Evolutionary conservation across 2,888 invertebrate genomes (phyloP), one percentile per base, ranked within the genome.

Genomic region (Leucophenga montana): DNA sequence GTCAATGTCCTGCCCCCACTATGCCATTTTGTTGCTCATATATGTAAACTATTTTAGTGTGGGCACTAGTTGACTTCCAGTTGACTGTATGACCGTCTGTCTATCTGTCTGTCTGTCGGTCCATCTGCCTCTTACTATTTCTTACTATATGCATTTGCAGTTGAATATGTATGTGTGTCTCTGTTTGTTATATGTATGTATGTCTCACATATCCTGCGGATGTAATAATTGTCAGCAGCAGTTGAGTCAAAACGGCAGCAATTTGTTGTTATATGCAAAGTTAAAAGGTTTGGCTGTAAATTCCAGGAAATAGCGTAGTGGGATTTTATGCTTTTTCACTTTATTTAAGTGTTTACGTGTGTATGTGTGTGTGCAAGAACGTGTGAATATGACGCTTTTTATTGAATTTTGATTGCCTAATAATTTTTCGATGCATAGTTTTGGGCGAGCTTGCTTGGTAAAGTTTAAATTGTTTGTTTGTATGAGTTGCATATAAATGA

Each of bases 181-280:
- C 48, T n/a, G n/a, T n/a, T n/a, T n/a, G n/a, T n/a, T n/a, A 66
- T 44, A 22, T 54, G 48, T 67, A 65, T 57, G 54, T 72, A 74
- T 69, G 75, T 66, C 62, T 64, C 48, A 22, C 62, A 73, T 76
- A 72, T 75, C 78, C 74, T 81, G 82, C 83, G 82, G 82, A 83
- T 82, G 80, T 83, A 80, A 82, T 83, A 83, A 82, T 82, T 83
- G 82, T 83, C 83, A 80, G 79, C 74, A 82, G 77, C 82, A 82
- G 77, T 79, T 71, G 71, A 53, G 75, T 73, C 79, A 76, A 75
- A 73, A 72, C 70, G 73, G 73, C 77, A 72, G 73, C 75, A 79
- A 79, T 64, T 64, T 64, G 62, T 22, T 64, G 62, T 64, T 48
- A 64, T 64, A 64, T 64, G 62, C 62, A 64, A 64, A 64, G 62